phyloP scores from a whole-genome alignment of 2,797 vertebrate species.

The Bothrops alternatus region DNA sequence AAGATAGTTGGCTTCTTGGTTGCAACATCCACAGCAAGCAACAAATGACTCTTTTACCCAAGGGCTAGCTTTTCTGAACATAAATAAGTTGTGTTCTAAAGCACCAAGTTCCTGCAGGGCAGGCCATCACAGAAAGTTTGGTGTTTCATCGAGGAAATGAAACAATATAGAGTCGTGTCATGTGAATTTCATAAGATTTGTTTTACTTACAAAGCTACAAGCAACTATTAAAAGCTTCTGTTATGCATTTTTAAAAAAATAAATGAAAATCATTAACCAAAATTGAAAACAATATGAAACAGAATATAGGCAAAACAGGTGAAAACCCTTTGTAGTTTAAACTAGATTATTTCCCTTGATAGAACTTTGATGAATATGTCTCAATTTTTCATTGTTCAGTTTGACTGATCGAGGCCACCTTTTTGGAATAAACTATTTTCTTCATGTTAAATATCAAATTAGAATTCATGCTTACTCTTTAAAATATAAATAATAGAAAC shows the following conservation, averaged over 20 bases:
- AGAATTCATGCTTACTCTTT: not conserved
- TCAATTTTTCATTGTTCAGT: not conserved
- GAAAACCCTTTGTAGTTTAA: not conserved
- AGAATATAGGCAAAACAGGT: not conserved
- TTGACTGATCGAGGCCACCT: not conserved
- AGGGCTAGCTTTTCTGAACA: not conserved
- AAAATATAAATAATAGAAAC: not conserved
- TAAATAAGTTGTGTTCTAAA: not conserved
- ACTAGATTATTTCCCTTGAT: not conserved
- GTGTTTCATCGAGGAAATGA: not conserved
- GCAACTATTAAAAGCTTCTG: not conserved
- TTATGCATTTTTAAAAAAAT: not conserved
- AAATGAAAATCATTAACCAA: not conserved
- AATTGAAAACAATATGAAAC: constrained; percentile 11
- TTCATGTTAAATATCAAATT: not conserved
- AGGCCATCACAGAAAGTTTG: not conserved
- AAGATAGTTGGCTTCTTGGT: not conserved
- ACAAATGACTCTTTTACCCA: not conserved
- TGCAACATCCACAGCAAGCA: not conserved
- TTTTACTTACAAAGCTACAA: not conserved
- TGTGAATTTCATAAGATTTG: not conserved
- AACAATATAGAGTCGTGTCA: not conserved
- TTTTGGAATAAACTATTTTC: not conserved
- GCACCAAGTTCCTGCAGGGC: not conserved
- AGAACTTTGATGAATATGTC: not conserved